Base-by-base conservation (phyloP, 2,888 invertebrate species). In the Drosophila aldrichi region DNA sequence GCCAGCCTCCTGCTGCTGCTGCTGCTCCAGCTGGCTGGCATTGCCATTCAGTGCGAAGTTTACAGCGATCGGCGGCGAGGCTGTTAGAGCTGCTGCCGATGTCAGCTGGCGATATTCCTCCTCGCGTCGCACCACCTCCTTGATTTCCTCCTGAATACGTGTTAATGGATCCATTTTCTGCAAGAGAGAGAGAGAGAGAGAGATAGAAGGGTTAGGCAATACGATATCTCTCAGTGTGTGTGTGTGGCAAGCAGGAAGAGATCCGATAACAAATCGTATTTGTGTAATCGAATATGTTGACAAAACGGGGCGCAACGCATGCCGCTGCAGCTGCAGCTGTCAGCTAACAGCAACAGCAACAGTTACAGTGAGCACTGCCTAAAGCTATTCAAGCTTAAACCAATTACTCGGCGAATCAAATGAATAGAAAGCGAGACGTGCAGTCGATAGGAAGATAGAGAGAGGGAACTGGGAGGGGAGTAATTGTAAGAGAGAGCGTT, bases 131-230 rank as follows among this genome's bases (percentile, higher is more conserved):
- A 96, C 96, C 70, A 97, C 97, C 93, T 97, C 96, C 88, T 96
- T 95, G 88, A 98, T 97, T 94, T 98, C 98, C 91, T 96, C 95
- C 93, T 98, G 97, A 92, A 98, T 97, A 92, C 97, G 95, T 90
- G 95, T 95, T 89, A 96, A 94, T 77, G 96, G 96, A 93, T 96
- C 95, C 91, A 96, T 95, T 93, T 95, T 95, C 92, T 95, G 93
- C n/a, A n/a, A 90, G 94, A 92, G 8, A 58, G 34, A 14, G 41
- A 8, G 93, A 93, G 94, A 94, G 93, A 54, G 25, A 29, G 9
- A 36, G n/a, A 3, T 36, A 29, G 44, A 16, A 3, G 14, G 12
- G 62, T 67, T 64, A 52, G 56, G 46, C 25, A 62, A 73, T 36
- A 54, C 32, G 48, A 57, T 34, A 52, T 36, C 36, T 46, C 12